These are phyloP conservation scores for Nycticorax nycticorax DNA, from an alignment of 2,113 vertebrate genomes.

Conservation along the genomic window DNA sequence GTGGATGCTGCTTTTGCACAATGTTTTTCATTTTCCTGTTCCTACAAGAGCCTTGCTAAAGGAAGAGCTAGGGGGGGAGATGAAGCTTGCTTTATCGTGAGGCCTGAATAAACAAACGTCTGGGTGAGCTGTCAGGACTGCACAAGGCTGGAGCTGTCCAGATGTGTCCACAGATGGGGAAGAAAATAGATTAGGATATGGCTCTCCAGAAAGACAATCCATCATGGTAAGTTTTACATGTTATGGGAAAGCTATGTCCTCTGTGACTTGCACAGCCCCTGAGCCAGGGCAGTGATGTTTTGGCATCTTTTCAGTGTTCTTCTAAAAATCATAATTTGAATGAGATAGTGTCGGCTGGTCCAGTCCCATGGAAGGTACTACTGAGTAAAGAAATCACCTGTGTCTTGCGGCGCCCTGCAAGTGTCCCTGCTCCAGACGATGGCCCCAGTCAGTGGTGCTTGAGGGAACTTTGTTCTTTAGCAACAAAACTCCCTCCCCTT, in stretches of 20 bases:
- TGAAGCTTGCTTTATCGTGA: not conserved
- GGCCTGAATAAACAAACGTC: not conserved
- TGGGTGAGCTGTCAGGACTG: not conserved
- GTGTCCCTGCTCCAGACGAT: not conserved
- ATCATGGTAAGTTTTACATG: fast-evolving
- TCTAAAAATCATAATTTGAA: not conserved
- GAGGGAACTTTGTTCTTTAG: not conserved
- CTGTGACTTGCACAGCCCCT: not conserved
- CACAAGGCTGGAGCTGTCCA: not conserved
- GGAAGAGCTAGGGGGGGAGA: not conserved
- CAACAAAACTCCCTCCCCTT: not conserved
- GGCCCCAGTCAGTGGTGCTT: not conserved
- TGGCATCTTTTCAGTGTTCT: not conserved
- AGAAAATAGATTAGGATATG: not conserved
- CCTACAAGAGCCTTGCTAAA: not conserved
- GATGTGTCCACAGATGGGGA: fast-evolving
- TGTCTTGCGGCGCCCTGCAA: fast-evolving
- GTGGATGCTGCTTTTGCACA: not conserved
- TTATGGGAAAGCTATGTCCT: not conserved
- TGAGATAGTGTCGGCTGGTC: not conserved
- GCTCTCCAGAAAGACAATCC: not conserved
- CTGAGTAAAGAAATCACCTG: not conserved
- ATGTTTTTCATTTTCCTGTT: not conserved
- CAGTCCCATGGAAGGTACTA: not conserved
- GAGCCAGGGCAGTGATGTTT: not conserved